Conservation (phyloP, 1,140 invertebrate genomes). For the Zaprionus gabonicus region DNA sequence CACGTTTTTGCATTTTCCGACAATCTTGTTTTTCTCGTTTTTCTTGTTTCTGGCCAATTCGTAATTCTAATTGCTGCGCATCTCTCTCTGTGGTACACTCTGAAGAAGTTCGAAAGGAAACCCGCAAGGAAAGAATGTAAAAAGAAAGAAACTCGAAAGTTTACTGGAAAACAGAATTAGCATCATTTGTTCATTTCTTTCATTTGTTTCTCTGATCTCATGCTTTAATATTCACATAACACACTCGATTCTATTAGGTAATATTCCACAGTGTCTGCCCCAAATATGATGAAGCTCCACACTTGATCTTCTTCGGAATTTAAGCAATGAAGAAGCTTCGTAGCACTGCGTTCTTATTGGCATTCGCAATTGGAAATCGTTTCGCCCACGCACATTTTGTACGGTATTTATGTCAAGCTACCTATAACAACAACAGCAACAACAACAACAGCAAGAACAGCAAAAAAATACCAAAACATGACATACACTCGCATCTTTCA, state of each 20-base stretch:
- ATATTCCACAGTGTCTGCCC: neutral
- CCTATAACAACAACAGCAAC: neutral
- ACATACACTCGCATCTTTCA: conserved; percentile 39
- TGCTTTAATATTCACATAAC: too few relatives aligned
- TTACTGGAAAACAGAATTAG: too few relatives aligned
- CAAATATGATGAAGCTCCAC: neutral
- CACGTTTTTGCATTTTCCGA: neutral
- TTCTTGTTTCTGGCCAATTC: conserved; percentile 4
- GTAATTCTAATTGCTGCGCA: conserved; percentile 1
- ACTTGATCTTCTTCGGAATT: conserved; percentile 12
- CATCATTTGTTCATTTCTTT: too few relatives aligned
- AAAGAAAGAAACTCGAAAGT: too few relatives aligned
- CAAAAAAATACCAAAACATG: conserved; percentile 27
- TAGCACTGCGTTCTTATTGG: conserved; percentile 21
- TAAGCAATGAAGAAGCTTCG: conserved; percentile 4
- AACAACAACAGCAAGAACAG: conserved; percentile 19
- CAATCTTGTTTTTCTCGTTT: conserved; percentile 2
- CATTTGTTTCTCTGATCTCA: too few relatives aligned
- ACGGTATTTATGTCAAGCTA: conserved; percentile 4
- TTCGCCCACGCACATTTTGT: conserved; percentile 32
- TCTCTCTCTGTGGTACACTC: neutral
- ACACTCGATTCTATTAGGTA: too few relatives aligned
- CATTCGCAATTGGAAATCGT: conserved; percentile 30
- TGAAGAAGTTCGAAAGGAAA: neutral
- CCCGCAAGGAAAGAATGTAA: too few relatives aligned